Evolutionary conservation across 2,888 invertebrate genomes (phyloP), one percentile per base, ranked within the genome.

Genomic region (Aspidiotus destructor): DNA sequence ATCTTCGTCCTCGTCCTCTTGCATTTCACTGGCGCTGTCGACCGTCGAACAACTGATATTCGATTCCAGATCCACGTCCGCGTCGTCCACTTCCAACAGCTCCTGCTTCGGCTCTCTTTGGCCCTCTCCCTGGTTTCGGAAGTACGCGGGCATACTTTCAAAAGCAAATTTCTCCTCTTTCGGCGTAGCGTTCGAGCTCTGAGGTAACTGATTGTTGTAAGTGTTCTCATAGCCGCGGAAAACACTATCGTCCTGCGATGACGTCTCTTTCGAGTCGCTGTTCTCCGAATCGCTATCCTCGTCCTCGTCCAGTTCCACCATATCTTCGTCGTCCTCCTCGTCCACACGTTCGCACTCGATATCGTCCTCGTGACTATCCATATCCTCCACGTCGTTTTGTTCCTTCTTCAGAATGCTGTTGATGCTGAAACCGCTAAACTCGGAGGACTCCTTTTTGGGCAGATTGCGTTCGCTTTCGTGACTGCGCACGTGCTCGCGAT

Each of bases 401-500:
- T 69, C 71, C 8, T 69, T 64, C 48, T 70, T 72, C 17, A 62
- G 42, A 55, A 57, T 54, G 42, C 41, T 52, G 52, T 62, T 57
- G 44, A 69, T 67, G 52, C 67, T 67, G 60, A 67, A 67, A 16
- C 67, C 67, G 58, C 67, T 58, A 41, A 67, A 67, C 11, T 67
- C 67, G 41, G 60, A 60, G 7, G 28, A 42, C 52, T 57, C 48
- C 13, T 60, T 71, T 68, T 9, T 65, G 57, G 42, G 68, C 62
- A 1, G 64, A 70, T n/a, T 69, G 63, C 11, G 69, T 69, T 16
- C 69, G 58, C 70, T 70, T 42, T 75, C 74, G 64, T 71, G 70
- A 13, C 41, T 16, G 8, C 58, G 62, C 41, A 70, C 53, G 68
- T 72, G 72, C 52, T 71, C 69, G 11, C 69, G 65, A 9, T 69